These are phyloP conservation scores for Megamerina dolium DNA, from an alignment of 2,888 invertebrate genomes.

Conservation along the genomic window DNA sequence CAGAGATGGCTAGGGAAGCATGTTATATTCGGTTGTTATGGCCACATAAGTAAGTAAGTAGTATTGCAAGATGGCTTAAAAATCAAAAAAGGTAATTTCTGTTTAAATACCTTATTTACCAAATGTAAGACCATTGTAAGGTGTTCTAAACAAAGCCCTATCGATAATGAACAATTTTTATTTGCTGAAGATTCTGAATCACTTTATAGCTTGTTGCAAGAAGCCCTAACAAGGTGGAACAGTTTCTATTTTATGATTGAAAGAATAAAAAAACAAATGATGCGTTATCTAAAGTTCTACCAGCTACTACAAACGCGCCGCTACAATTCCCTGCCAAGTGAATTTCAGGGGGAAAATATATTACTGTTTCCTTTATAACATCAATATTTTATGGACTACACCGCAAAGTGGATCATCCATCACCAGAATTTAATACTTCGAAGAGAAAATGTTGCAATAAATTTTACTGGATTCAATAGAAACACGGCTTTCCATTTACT, in stretches of 20 bases:
- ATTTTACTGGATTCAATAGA: neutral
- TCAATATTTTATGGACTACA: neutral
- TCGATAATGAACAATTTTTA: constrained; percentile 13
- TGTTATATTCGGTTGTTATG: no score
- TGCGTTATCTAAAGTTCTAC: constrained; percentile 7
- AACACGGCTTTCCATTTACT: neutral
- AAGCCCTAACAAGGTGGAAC: constrained; percentile 9
- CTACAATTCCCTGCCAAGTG: constrained; percentile 2
- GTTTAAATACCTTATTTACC: neutral
- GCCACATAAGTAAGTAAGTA: constrained; percentile 14
- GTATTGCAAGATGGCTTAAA: constrained; percentile 16
- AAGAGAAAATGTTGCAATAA: neutral
- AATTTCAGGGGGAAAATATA: neutral
- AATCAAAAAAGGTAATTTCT: no score
- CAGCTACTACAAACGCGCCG: constrained; percentile 8
- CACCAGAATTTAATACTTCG: neutral
- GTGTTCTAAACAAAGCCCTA: constrained; percentile 15
- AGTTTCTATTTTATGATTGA: constrained; percentile 8
- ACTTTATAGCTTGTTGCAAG: constrained; percentile 8
- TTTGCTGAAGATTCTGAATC: constrained; percentile 15
- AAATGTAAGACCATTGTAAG: constrained; percentile 2
- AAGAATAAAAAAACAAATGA: constrained; percentile 9
- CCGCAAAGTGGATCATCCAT: constrained; percentile 1
- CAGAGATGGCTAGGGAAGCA: no score
- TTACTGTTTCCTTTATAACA: neutral